Base-by-base conservation (phyloP, 2,113 vertebrate genomes). In the Spea bombifrons region DNA sequence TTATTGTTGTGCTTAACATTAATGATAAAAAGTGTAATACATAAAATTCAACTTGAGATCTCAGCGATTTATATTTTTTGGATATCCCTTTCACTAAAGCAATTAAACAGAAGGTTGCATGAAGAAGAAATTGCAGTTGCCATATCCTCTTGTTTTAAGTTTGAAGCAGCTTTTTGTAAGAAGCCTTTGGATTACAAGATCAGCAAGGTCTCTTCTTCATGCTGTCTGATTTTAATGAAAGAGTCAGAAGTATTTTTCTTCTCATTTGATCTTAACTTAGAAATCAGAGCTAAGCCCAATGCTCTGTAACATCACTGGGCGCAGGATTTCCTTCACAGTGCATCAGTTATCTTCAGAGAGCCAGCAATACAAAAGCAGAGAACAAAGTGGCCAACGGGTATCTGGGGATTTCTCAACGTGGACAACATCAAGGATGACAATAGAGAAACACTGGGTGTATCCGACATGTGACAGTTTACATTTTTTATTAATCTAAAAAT, bases 291-390 rank as follows among this genome's bases (percentile, higher is more conserved):
- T 83, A 82, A 85, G 78, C 69, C 46, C 82, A 85, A 84, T 83
- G 71, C 82, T 83, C 80, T 47, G 3, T 76, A 82, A 82, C 46
- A 48, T 78, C 81, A 47, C 17, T 71, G 77, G 47, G 82, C 71
- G 82, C 81, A 82, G 83, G 84, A 85, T 85, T 82, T 72, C 68
- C 75, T 76, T 71, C 64, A 73, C 30, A 84, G 66, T 84, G 81
- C 80, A 84, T 87, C 85, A 85, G 64, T 77, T 85, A 78, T 83
- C 86, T 87, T 82, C 81, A 80, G 78, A 85, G 83, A 85, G 84
- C 73, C 16, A 75, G 72, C 67, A 15, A 79, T 82, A 81, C 84
- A 83, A 87, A 86, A 87, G 52, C 63, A 73, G 61, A 87, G 82
- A 87, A 71, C 71, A 82, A 76, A 86, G 81, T 64, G 52, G 1